A percentile compares a stretch with the other conserved stretches of the same genome.
Evolutionary conservation across 2,797 vertebrate genomes (phyloP).

Genomic region (Neosalanx taihuensis): DNA sequence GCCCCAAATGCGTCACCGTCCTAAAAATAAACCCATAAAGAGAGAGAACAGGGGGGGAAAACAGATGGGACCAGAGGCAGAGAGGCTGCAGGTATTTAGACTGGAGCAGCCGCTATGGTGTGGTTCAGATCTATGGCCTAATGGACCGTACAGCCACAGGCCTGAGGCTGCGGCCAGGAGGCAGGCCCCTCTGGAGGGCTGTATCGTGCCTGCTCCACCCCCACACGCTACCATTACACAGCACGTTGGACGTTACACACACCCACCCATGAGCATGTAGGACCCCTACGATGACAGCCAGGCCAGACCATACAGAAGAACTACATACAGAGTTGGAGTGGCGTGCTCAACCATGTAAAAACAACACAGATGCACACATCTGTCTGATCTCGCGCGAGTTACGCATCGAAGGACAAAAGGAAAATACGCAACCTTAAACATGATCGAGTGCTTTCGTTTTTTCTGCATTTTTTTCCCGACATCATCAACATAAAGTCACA

Average conservation of each 20-base stretch:
- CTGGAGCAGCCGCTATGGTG: slow-evolving; percentile 35
- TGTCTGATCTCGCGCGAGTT: background rate
- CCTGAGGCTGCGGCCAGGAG: slow-evolving; percentile 1
- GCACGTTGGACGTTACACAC: slow-evolving; percentile 46
- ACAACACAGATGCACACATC: background rate
- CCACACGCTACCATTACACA: slow-evolving; percentile 47
- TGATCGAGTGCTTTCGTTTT: too few relatives aligned
- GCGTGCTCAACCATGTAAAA: background rate
- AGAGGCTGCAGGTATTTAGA: slow-evolving; percentile 32
- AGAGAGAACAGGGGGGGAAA: slow-evolving; percentile 36
- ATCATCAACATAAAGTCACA: slow-evolving; percentile 27
- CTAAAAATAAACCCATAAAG: slow-evolving; percentile 46
- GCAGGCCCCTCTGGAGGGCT: slow-evolving; percentile 35
- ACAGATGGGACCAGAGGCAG: slow-evolving; percentile 21
- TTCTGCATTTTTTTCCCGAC: slow-evolving; percentile 5
- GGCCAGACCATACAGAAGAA: background rate
- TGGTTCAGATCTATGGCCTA: slow-evolving; percentile 20
- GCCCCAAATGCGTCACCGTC: slow-evolving; percentile 36
- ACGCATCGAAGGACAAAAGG: background rate
- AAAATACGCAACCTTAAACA: background rate
- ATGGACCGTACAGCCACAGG: slow-evolving; percentile 27
- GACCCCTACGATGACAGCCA: slow-evolving; percentile 34
- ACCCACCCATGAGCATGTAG: slow-evolving; percentile 34
- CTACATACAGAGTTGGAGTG: background rate
- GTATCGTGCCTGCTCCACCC: slow-evolving; percentile 45